Evolutionary conservation across 2,113 vertebrate species (phyloP), one percentile per base, ranked within the genome.

Genomic region (Otis tarda): DNA sequence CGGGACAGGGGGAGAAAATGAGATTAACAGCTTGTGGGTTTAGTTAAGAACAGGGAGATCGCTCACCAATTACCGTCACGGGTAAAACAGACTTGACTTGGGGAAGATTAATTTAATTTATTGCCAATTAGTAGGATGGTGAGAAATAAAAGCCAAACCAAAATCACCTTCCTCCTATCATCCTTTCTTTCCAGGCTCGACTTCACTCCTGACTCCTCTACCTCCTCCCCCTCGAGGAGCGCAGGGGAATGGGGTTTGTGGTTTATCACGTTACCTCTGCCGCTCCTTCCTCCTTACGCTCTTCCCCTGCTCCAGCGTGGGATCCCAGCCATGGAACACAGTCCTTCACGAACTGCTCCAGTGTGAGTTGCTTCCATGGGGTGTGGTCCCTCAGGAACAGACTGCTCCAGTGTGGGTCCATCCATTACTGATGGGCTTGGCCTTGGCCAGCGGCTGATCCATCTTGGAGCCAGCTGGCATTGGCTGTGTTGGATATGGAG

Each of bases 201-300:
- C 28, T 45, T 94, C 39, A 50, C 61, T 80, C 20, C 43, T 89
- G 57, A 67, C 20, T 89, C 13, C 47, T 67, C 52, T 55, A 4
- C 25, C 23, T 90, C 14, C 13, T 57, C 7, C 10, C 25, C 7
- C 39, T 64, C 3, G 2, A 59, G 53, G 63, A 52, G 14, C 0
- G 0, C 53, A 52, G 45, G 7, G 10, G 12, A 79, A 35, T 16
- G 27, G 4, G 22, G 6, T 4, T 4, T 76, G 12, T 2, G 1
- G 24, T n/a, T 76, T n/a, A 52, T 27, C 28, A 0, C 0, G 2
- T 19, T 78, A 7, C 41, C 24, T 68, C 53, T 80, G 28, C 20
- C 0, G 0, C 13, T 86, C 11, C n/a, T 76, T 87, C 53, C 49
- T 81, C 59, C 39, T 69, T 10, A 22, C 1, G 2, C 39, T 56